These are phyloP conservation scores for Achatina immaculata DNA, from an alignment of 1,140 invertebrate genomes.

Conservation along the genomic window DNA sequence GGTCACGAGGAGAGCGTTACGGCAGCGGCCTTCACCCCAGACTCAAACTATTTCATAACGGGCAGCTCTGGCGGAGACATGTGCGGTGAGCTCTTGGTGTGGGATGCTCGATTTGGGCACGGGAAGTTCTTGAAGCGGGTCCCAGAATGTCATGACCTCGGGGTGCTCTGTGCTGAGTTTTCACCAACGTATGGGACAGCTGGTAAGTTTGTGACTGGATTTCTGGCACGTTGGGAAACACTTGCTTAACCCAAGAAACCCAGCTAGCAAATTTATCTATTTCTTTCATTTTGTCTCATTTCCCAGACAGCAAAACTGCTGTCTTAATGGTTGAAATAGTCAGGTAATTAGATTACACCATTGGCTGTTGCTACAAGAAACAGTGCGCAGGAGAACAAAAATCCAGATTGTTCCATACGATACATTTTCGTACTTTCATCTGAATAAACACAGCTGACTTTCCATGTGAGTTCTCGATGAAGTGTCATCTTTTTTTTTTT, in stretches of 20 bases:
- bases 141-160: slow-evolving; percentile 82
- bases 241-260: background rate
- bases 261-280: background rate
- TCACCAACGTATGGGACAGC: slow-evolving; percentile 70
- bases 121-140: slow-evolving; percentile 70
- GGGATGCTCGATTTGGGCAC: slow-evolving; percentile 74
- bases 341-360: no score
- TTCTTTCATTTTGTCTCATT: background rate
- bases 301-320: background rate
- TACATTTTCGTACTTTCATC: no score
- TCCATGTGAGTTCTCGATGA: no score
- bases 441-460: no score
- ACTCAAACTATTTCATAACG: slow-evolving; percentile 78
- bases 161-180: slow-evolving; percentile 80
- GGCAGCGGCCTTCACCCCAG: slow-evolving; percentile 77
- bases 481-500: no score
- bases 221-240: background rate
- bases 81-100: slow-evolving; percentile 76
- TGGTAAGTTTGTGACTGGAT: slow-evolving; percentile 45
- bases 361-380: no score
- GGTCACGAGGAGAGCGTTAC: slow-evolving; percentile 80
- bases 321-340: background rate
- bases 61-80: slow-evolving; percentile 79
- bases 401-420: no score
- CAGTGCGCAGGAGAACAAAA: no score